Evolutionary conservation across 2,888 invertebrate species (phyloP).

Genomic region (Odiellus spinosus): DNA sequence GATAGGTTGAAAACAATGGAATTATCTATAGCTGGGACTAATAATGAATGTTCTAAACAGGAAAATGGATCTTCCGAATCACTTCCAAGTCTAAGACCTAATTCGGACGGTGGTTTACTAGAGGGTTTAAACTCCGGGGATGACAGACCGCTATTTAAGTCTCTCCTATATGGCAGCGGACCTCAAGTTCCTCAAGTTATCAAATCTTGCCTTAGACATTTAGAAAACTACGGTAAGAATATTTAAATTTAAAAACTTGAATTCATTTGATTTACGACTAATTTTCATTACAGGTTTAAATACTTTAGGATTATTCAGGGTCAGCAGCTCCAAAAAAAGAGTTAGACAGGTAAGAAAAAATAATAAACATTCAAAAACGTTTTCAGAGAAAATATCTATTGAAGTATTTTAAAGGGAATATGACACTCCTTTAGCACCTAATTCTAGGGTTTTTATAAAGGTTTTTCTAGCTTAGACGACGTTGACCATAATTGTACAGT

Average conservation of each 20-base stretch:
- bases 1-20: too few relatives aligned
- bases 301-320: background rate
- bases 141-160: background rate
- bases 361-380: too few relatives aligned
- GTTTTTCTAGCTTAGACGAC: too few relatives aligned
- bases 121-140: background rate
- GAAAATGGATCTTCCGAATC: background rate
- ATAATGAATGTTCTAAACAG: too few relatives aligned
- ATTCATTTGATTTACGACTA: background rate
- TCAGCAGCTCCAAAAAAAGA: slow-evolving; percentile 3
- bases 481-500: too few relatives aligned
- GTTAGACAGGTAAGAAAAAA: slow-evolving; percentile 1
- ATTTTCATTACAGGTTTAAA: background rate
- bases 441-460: too few relatives aligned
- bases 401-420: too few relatives aligned
- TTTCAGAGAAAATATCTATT: too few relatives aligned
- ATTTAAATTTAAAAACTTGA: background rate
- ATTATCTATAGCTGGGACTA: too few relatives aligned
- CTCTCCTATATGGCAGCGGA: background rate
- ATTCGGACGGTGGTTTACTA: background rate
- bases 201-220: background rate
- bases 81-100: background rate
- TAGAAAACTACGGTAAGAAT: slow-evolving; percentile 2
- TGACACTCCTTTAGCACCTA: too few relatives aligned
- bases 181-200: background rate